Evolutionary conservation across 2,113 vertebrate genomes (phyloP).

Genomic region (Cathartes aura): DNA sequence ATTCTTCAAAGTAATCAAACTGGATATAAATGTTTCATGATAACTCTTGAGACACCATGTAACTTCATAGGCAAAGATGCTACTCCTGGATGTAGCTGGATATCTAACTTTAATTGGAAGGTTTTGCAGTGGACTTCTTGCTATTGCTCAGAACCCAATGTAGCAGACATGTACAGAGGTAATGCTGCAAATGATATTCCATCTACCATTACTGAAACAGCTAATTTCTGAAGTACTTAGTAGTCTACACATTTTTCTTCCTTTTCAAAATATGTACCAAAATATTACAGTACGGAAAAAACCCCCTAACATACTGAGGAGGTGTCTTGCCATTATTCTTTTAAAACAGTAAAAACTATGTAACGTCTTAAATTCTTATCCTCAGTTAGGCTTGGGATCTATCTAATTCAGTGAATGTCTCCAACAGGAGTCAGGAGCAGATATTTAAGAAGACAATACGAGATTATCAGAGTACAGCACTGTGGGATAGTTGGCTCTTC

Average conservation of each 20-base stretch:
- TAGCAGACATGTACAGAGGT: neutral
- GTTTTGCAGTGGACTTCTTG: neutral
- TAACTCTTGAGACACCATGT: neutral
- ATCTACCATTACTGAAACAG: neutral
- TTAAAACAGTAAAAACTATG: neutral
- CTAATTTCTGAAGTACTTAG: neutral
- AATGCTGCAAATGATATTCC: neutral
- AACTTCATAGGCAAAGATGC: neutral
- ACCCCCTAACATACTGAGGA: neutral
- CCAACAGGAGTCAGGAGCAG: neutral
- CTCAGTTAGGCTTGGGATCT: neutral
- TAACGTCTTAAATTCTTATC: neutral
- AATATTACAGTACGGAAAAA: neutral
- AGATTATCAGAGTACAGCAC: neutral
- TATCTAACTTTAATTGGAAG: neutral
- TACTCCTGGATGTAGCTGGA: neutral
- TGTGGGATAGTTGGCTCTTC: neutral
- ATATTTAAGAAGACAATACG: neutral
- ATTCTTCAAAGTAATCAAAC: neutral
- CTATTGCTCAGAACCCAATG: neutral
- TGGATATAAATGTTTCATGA: neutral
- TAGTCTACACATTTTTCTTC: neutral
- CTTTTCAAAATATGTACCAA: neutral
- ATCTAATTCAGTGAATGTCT: neutral
- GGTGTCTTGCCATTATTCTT: neutral